Evolutionary conservation across 2,888 invertebrate species (phyloP), one percentile per base, ranked within the genome.

Genomic region (Spilarctia lutea): DNA sequence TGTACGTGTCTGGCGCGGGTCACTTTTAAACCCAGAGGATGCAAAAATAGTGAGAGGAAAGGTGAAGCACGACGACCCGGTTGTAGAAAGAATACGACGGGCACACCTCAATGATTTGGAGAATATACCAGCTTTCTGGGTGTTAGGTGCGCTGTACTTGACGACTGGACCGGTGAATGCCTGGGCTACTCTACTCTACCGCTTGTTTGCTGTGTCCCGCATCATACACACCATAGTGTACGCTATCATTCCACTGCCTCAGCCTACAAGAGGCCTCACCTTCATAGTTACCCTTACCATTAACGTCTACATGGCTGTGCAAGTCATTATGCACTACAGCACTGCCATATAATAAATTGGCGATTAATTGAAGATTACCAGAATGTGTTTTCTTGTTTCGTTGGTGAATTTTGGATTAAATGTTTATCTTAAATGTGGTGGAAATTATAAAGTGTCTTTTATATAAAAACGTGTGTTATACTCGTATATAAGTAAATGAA

Each of bases 21-120:
- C 35, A 8, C 71, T 45, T 7, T 60, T 68, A 3, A 74, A 71
- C 30, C 67, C 60, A 11, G 71, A 74, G 35, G 74, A 71, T 16
- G 48, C 74, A 27, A 68, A 68, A 30, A 3, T 7, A 7, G 20
- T 6, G 45, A 30, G 42, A 24, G 42, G 65, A 18, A 71, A 42
- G 18, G 71, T 74, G 75, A 92, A 91, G 80, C 87, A 83, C 52
- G 93, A 93, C 69, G 92, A 94, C 73, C 89, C 87, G 0, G 82
- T 76, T 1, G 90, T 94, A 48, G 94, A 94, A 81, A 86, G 94
- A 3, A 75, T 91, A 1, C 89, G 94, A 0, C 91, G 97, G 88
- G 97, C 97, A 18, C 97, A 97, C 87, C 92, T 96, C 81, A 97
- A 97, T 86, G 97, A 97, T 87, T 87, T 97, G 89, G 97, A 97